A percentile compares a stretch with the other conserved stretches of the same genome.
phyloP scores from a whole-genome alignment of 1,140 invertebrate genomes.

The Charaxes varanes region DNA sequence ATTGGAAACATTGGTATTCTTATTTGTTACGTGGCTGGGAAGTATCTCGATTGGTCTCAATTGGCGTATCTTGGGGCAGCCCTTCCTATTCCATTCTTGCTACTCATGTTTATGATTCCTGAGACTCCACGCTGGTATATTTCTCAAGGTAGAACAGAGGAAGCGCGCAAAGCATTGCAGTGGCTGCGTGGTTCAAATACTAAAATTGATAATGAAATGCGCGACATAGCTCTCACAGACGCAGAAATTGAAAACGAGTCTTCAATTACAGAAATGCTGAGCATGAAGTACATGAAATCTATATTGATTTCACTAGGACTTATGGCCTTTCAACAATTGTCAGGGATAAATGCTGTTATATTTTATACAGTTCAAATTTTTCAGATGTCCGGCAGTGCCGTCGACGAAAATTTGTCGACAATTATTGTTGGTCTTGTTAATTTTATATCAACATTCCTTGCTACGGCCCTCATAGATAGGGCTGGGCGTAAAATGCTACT shows the following conservation, averaged over 20 bases:
- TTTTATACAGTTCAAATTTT: constrained; percentile 95
- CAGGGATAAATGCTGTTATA: constrained; percentile 95
- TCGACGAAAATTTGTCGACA: constrained; percentile 84
- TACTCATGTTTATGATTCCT: constrained; percentile 88
- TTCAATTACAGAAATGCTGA: constrained; percentile 77
- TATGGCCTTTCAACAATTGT: constrained; percentile 96
- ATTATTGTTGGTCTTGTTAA: constrained; percentile 93
- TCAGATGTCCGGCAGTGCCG: constrained; percentile 81
- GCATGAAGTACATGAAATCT: constrained; percentile 81
- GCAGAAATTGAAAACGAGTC: constrained; percentile 77
- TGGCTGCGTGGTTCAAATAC: constrained; percentile 86
- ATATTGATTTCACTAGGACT: constrained; percentile 87
- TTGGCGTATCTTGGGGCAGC: constrained; percentile 85
- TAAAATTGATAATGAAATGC: constrained; percentile 87
- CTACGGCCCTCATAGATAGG: constrained; percentile 87
- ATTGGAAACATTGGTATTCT: constrained; percentile 93
- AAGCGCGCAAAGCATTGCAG: constrained; percentile 83
- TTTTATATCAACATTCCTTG: constrained; percentile 91
- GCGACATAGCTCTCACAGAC: constrained; percentile 84
- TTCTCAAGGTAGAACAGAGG: constrained; percentile 81
- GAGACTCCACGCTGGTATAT: constrained; percentile 94
- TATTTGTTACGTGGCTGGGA: constrained; percentile 84
- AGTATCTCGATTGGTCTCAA: constrained; percentile 85
- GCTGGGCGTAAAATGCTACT: constrained; percentile 89
- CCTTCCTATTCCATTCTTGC: constrained; percentile 84